These are phyloP conservation scores for Metacarcinus magister DNA, from an alignment of 2,888 invertebrate genomes.

Conservation along the genomic window DNA sequence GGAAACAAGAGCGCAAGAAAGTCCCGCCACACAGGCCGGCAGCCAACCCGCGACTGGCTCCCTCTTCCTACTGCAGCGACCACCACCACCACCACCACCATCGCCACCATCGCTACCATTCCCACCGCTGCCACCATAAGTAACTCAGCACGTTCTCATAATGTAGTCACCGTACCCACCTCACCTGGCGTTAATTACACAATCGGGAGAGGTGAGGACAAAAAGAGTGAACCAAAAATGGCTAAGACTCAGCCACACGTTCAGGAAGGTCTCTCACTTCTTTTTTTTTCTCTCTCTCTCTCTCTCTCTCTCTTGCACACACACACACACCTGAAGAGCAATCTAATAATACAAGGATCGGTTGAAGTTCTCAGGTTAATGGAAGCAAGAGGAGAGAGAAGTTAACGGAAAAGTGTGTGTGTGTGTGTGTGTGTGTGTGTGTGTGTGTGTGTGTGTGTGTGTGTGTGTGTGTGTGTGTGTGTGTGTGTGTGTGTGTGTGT, in stretches of 20 bases:
- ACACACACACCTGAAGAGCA: background rate
- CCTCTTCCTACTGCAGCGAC: background rate
- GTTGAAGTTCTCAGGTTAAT: too few relatives aligned
- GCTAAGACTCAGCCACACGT: background rate
- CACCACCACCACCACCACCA: background rate
- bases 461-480: too few relatives aligned
- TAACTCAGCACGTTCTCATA: background rate
- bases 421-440: too few relatives aligned
- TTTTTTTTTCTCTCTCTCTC: background rate
- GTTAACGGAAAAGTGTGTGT: too few relatives aligned
- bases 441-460: too few relatives aligned
- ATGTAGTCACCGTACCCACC: background rate
- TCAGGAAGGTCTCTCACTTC: background rate
- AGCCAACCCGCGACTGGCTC: background rate
- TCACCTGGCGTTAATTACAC: background rate
- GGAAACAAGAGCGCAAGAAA: background rate
- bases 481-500: too few relatives aligned
- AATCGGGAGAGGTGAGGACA: background rate
- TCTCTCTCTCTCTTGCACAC: background rate
- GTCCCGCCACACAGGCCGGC: background rate
- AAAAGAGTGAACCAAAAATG: background rate
- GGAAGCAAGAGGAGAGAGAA: too few relatives aligned
- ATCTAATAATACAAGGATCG: background rate
- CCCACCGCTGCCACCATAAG: background rate
- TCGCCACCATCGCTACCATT: background rate